A percentile compares a stretch with the other conserved stretches of the same genome.
Evolutionary conservation across 1,140 invertebrate species (phyloP).

Genomic region (Drosophila sturtevanti): DNA sequence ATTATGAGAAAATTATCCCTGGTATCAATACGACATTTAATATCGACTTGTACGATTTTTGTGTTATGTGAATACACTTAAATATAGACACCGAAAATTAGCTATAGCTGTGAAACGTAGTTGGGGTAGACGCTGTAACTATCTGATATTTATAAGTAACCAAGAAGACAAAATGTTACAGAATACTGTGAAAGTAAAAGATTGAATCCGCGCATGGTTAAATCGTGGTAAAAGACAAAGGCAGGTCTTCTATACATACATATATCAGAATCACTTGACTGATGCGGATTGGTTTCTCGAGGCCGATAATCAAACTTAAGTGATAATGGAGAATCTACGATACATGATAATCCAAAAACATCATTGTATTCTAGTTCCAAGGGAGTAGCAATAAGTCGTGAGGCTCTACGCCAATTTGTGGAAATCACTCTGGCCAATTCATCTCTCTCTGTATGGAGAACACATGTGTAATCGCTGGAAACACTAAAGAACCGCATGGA

Average conservation of each 20-base stretch:
- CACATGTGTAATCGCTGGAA: too few species aligned
- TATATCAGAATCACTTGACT: constrained; percentile 90
- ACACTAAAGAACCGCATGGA: too few species aligned
- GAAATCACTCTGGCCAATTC: too few species aligned
- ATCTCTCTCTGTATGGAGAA: too few species aligned
- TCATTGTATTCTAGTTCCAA: constrained; percentile 94
- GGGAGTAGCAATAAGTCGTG: constrained; percentile 93
- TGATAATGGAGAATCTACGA: constrained; percentile 94
- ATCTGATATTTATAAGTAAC: constrained; percentile 93
- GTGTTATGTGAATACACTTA: constrained; percentile 15
- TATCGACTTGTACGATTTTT: constrained; percentile 22
- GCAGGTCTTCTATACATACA: constrained; percentile 93
- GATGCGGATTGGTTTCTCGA: constrained; percentile 96
- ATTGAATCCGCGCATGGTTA: too few species aligned
- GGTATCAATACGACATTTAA: too few species aligned
- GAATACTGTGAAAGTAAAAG: too few species aligned
- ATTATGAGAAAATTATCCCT: too few species aligned
- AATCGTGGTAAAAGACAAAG: constrained; percentile 97
- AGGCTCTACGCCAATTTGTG: constrained; percentile 83
- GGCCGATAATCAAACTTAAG: constrained; percentile 96
- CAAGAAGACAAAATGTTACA: too few species aligned
- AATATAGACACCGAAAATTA: constrained; percentile 91
- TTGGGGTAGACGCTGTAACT: constrained; percentile 96
- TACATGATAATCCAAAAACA: constrained; percentile 89
- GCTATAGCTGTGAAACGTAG: constrained; percentile 95